These are phyloP conservation scores for Sympetrum striolatum DNA, from an alignment of 2,888 invertebrate species.

Conservation along the genomic window DNA sequence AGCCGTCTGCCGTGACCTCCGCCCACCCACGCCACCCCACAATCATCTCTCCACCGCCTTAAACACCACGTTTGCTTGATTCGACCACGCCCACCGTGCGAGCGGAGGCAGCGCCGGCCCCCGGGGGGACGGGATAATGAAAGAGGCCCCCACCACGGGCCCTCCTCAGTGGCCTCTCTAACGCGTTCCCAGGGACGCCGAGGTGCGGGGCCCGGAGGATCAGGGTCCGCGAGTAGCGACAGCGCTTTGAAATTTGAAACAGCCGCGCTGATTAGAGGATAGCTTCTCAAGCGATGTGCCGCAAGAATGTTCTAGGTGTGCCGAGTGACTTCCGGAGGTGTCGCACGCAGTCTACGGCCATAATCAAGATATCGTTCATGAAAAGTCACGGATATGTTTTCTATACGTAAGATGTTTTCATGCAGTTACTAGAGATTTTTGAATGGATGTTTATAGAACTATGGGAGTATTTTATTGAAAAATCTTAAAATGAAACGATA, in stretches of 20 bases:
- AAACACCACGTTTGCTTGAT: slow-evolving; percentile 10
- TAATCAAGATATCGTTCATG: not conserved
- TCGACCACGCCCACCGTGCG: not conserved
- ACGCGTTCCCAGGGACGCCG: not conserved
- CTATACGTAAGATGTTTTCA: too few species aligned
- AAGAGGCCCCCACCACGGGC: not conserved
- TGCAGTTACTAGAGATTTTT: too few species aligned
- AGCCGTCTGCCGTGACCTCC: slow-evolving; percentile 33
- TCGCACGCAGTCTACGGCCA: too few species aligned
- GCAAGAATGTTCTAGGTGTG: not conserved
- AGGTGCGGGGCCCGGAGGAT: not conserved
- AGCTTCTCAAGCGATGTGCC: too few species aligned
- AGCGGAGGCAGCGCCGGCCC: not conserved
- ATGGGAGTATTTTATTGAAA: too few species aligned
- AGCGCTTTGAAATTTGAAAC: too few species aligned
- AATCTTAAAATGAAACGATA: too few species aligned
- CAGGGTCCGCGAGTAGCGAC: not conserved
- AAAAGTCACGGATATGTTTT: too few species aligned
- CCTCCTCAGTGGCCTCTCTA: not conserved
- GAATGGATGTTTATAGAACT: too few species aligned
- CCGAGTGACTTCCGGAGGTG: not conserved
- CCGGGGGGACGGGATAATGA: slow-evolving; percentile 22
- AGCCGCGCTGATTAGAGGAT: too few species aligned
- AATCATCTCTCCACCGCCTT: not conserved
- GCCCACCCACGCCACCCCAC: not conserved